These are phyloP conservation scores for Aradophagus sp. DNA, from an alignment of 1,140 invertebrate genomes.

Conservation along the genomic window DNA sequence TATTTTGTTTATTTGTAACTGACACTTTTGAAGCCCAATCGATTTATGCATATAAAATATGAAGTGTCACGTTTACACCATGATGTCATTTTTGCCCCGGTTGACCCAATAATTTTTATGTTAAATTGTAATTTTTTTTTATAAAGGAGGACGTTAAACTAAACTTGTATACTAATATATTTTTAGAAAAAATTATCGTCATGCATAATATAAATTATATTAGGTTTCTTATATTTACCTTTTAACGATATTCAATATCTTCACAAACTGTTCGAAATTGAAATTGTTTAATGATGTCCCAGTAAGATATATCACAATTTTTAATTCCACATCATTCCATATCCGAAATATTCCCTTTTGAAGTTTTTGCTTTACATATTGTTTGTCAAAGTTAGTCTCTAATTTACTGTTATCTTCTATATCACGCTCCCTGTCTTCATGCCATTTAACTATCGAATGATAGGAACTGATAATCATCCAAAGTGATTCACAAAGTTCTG, in stretches of 20 bases:
- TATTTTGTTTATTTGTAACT: no score
- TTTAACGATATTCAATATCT: constrained; percentile 90
- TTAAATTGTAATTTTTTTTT: no score
- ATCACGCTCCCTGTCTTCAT: constrained; percentile 77
- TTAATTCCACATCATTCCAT: constrained; percentile 96
- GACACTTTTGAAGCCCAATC: no score
- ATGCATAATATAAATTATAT: no score
- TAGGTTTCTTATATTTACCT: no score
- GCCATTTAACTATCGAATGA: constrained; percentile 87
- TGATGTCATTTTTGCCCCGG: no score
- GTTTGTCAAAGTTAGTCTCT: constrained; percentile 81
- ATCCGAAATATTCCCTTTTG: constrained; percentile 88
- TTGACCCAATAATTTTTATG: no score
- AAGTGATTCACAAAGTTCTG: constrained; percentile 87
- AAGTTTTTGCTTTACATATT: constrained; percentile 91
- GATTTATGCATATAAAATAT: no score
- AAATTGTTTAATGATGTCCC: constrained; percentile 86
- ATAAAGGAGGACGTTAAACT: no score
- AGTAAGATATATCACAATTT: constrained; percentile 87
- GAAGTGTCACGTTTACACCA: no score
- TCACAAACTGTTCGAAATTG: constrained; percentile 96
- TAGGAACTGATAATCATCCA: constrained; percentile 90
- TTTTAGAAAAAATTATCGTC: no score
- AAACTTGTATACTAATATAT: no score
- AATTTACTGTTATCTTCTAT: constrained; percentile 71